Base-by-base conservation (phyloP, 2,113 vertebrate species). In the Clarias magur region DNA sequence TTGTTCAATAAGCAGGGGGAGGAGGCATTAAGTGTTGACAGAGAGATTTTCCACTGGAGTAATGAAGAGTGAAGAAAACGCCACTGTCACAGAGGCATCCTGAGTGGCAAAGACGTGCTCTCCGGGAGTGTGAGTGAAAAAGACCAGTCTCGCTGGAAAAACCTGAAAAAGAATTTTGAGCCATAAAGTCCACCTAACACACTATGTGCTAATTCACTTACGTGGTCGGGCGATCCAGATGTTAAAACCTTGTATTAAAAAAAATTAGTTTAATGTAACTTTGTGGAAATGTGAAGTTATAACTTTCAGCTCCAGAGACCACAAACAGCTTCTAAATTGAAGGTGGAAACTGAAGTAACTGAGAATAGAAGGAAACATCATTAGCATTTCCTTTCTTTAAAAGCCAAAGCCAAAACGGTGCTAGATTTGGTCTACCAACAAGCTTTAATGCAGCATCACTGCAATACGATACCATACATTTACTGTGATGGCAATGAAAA, bases 1-100 rank as follows among this genome's bases (percentile, higher is more conserved):
- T 94, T 94, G 83, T 86, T 88, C 67, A 76, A 34, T 94, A 94
- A 93, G 94, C 92, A 93, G 94, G 93, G 94, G 93, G 93, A 93
- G 94, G 95, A 94, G 93, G 95, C 94, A 57, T n/a, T 30, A 65
- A 85, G 88, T 42, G 79, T 85, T 87, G 83, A 85, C 7, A 72
- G 72, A 89, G 25, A 80, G 79, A 86, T 76, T 83, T 88, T 86
- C 38, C 83, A 83, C 56, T 67, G 70, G 72, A 82, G 80, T 75
- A 59, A 88, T 78, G 68, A 82, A 59, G 70, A 82, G 70, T 59
- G 84, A 81, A 85, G 59, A 84, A 83, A 82, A 81, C 27, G 68
- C 59, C 88, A 86, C 57, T 81, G 76, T 89, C 75, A 84, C 63
- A 54, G 82, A 80, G 48, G 60, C 70, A 78, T 79, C 54, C 80